These are phyloP conservation scores for Onychomys arenicola DNA, from an alignment of 2,797 vertebrate species.

Conservation along the genomic window DNA sequence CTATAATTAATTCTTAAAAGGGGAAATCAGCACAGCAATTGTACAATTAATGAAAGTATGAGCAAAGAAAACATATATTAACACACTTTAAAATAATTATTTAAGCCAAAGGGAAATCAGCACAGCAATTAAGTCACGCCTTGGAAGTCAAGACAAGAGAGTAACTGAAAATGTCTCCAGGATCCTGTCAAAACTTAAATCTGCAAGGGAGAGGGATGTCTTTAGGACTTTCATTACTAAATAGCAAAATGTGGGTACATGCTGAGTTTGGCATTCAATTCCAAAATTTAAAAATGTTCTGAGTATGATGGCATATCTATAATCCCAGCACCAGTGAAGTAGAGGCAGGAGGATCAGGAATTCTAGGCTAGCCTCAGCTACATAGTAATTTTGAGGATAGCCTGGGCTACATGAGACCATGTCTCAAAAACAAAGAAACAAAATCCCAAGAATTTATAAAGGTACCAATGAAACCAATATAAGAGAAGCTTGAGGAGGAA, in stretches of 20 bases:
- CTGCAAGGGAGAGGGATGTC: not conserved
- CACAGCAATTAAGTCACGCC: conserved; percentile 42
- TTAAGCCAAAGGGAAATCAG: conserved; percentile 35
- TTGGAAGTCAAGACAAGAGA: conserved; percentile 53
- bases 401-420: not conserved
- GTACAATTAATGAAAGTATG: conserved; percentile 39
- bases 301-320: not conserved
- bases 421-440: not conserved
- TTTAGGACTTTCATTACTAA: conserved; percentile 49
- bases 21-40: conserved; percentile 59
- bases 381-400: not conserved
- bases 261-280: conserved; percentile 2
- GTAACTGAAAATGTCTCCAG: not conserved
- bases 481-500: not conserved
- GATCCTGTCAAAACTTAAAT: conserved; percentile 46
- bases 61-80: conserved; percentile 58
- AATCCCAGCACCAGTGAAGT: not conserved
- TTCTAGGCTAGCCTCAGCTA: not conserved
- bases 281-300: conserved; percentile 41
- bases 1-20: conserved; percentile 51
- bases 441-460: conserved; percentile 28
- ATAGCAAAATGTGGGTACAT: not conserved
- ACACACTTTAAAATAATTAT: conserved; percentile 55
- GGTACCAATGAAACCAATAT: conserved; percentile 37
- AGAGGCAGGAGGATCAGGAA: not conserved